Percentiles rank a stretch among this genome's conserved stretches.
Evolutionary conservation across 2,888 invertebrate genomes (phyloP).

Genomic region (Tortrix viridana): DNA sequence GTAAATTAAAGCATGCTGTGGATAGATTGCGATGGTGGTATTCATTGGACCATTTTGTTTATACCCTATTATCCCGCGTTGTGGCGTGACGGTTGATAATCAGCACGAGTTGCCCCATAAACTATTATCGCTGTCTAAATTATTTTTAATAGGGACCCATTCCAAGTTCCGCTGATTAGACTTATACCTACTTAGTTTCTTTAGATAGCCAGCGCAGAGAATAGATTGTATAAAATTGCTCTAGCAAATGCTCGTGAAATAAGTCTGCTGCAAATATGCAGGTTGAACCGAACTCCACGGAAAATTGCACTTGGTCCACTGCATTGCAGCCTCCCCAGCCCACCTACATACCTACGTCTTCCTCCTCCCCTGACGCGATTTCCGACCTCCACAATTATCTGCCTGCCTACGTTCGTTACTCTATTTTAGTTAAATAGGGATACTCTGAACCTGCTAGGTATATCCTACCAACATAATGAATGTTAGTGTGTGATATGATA

Average conservation of each 20-base stretch:
- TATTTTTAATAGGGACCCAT: constrained; percentile 26
- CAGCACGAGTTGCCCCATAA: constrained; percentile 21
- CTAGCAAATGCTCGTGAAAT: neutral
- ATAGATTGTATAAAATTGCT: neutral
- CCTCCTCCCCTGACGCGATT: constrained; percentile 59
- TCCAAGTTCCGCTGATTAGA: constrained; percentile 9
- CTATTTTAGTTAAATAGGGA: neutral
- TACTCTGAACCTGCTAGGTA: too few species aligned
- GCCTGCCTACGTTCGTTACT: constrained; percentile 29
- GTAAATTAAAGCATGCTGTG: too few species aligned
- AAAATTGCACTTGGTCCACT: constrained; percentile 69
- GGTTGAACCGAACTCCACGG: constrained; percentile 56
- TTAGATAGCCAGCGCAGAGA: neutral
- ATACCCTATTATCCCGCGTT: constrained; percentile 28
- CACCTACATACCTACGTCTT: constrained; percentile 48
- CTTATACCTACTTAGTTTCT: neutral
- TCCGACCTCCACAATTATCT: constrained; percentile 56
- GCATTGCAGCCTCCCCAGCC: constrained; percentile 53
- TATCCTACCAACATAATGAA: too few species aligned
- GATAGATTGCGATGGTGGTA: neutral
- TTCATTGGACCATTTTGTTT: constrained; percentile 15
- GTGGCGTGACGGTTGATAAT: constrained; percentile 31
- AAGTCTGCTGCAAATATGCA: constrained; percentile 42
- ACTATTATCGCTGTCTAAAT: constrained; percentile 32
- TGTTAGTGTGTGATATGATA: too few species aligned